These are phyloP conservation scores for Pseudolaguvia tuberculata DNA, from an alignment of 2,113 vertebrate genomes.

Conservation along the genomic window DNA sequence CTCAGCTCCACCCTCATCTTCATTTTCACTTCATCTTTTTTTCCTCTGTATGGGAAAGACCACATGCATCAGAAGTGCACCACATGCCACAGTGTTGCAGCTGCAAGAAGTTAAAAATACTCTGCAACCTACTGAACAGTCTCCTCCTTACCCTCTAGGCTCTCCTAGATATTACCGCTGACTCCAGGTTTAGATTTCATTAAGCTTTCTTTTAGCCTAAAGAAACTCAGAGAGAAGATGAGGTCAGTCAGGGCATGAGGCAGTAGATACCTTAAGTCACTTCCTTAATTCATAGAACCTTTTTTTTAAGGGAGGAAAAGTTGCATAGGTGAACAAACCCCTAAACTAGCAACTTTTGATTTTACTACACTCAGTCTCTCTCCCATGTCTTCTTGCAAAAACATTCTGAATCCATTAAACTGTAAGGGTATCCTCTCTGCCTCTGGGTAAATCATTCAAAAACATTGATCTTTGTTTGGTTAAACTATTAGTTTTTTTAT, in stretches of 20 bases:
- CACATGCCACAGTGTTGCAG: conserved; percentile 36
- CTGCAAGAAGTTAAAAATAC: conserved; percentile 41
- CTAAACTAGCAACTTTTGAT: too few relatives aligned
- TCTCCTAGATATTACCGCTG: conserved; percentile 5
- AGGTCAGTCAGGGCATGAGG: conserved; percentile 8
- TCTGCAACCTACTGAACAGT: conserved; percentile 19
- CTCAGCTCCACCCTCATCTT: neutral
- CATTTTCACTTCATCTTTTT: conserved; percentile 20
- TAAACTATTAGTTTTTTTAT: too few relatives aligned
- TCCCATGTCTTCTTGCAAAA: too few relatives aligned
- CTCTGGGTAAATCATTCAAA: too few relatives aligned
- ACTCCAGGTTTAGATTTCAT: conserved; percentile 8
- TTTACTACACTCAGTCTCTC: too few relatives aligned
- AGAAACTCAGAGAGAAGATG: neutral
- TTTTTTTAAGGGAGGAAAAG: neutral
- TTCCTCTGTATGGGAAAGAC: conserved; percentile 27
- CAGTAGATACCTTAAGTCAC: neutral
- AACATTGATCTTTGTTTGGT: too few relatives aligned
- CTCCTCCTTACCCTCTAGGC: conserved; percentile 11
- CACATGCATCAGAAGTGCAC: conserved; percentile 43
- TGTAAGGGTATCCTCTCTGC: too few relatives aligned
- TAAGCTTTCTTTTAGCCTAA: neutral
- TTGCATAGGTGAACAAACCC: too few relatives aligned
- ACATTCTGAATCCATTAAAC: too few relatives aligned
- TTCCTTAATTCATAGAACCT: neutral